Percentiles rank a stretch among this genome's conserved stretches.
Conservation (phyloP, 2,888 invertebrate genomes). For the Eupithecia subumbrata region DNA sequence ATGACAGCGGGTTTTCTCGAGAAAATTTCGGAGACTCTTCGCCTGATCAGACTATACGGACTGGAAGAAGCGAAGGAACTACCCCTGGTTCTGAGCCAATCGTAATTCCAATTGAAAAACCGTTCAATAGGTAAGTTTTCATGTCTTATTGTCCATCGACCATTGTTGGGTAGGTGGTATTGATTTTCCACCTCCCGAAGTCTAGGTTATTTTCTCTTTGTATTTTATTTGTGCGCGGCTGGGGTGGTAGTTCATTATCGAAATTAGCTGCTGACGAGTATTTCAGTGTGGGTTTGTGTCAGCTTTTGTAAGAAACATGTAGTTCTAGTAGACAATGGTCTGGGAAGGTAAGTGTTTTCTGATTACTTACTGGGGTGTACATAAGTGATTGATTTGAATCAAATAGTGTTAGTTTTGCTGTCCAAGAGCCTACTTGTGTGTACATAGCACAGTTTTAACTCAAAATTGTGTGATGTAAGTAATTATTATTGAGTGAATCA, state of each 20-base stretch:
- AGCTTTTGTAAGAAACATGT: constrained; percentile 66
- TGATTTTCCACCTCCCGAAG: constrained; percentile 76
- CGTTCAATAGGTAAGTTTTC: constrained; percentile 75
- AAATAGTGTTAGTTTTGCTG: background rate
- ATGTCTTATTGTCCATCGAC: constrained; percentile 54
- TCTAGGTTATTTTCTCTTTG: constrained; percentile 78
- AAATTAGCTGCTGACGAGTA: constrained; percentile 62
- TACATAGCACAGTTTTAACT: background rate
- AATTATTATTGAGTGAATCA: background rate
- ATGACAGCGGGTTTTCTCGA: constrained; percentile 79
- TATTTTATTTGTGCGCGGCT: constrained; percentile 67
- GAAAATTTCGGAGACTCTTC: constrained; percentile 74
- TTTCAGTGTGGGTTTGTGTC: constrained; percentile 64
- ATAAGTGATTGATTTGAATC: background rate
- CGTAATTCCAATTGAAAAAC: constrained; percentile 72
- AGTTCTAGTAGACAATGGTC: constrained; percentile 45
- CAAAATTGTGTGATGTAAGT: background rate
- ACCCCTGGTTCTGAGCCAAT: constrained; percentile 77
- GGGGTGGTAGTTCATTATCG: constrained; percentile 66
- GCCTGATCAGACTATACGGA: constrained; percentile 71
- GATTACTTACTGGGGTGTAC: background rate
- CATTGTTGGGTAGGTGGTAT: constrained; percentile 71
- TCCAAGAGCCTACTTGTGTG: background rate
- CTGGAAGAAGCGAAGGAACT: constrained; percentile 76
- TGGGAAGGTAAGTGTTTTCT: constrained; percentile 27